These are phyloP conservation scores for Varecia variegata DNA, from an alignment of 2,797 vertebrate genomes.

Conservation along the genomic window DNA sequence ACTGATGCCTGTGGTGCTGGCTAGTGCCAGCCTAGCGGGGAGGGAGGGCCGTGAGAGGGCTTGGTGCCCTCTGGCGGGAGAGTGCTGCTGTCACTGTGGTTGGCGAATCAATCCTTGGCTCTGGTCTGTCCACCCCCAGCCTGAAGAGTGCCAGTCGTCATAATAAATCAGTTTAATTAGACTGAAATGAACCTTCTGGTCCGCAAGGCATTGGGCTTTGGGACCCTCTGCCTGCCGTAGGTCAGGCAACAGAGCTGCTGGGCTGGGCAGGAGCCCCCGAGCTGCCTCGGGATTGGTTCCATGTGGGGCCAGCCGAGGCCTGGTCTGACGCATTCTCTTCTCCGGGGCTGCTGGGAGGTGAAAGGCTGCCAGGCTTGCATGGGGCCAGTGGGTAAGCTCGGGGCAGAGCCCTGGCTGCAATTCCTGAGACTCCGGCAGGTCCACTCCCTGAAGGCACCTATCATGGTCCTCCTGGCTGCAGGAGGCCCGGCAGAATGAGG, in stretches of 20 bases:
- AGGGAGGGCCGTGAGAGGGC: no score
- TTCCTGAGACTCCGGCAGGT: background rate
- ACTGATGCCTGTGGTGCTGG: background rate
- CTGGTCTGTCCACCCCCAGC: background rate
- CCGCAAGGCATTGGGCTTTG: background rate
- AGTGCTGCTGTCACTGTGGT: background rate
- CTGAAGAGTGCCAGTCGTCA: background rate
- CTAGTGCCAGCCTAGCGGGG: background rate
- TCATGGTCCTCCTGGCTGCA: background rate
- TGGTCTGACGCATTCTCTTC: background rate
- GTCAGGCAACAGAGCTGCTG: background rate
- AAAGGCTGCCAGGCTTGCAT: background rate
- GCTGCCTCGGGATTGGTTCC: background rate
- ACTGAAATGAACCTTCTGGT: background rate
- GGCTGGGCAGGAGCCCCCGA: background rate
- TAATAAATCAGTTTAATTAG: conserved; percentile 33
- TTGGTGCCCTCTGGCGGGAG: background rate
- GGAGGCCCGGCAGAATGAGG: background rate
- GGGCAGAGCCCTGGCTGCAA: background rate
- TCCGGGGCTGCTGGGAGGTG: background rate
- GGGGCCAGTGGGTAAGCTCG: background rate
- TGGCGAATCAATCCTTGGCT: background rate
- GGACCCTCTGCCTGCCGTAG: background rate
- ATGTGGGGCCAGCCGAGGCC: background rate
- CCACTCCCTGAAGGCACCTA: background rate